Percentiles rank a stretch among this genome's conserved stretches.
phyloP scores from a whole-genome alignment of 2,113 vertebrate genomes.

The Mastomys natalensis region DNA sequence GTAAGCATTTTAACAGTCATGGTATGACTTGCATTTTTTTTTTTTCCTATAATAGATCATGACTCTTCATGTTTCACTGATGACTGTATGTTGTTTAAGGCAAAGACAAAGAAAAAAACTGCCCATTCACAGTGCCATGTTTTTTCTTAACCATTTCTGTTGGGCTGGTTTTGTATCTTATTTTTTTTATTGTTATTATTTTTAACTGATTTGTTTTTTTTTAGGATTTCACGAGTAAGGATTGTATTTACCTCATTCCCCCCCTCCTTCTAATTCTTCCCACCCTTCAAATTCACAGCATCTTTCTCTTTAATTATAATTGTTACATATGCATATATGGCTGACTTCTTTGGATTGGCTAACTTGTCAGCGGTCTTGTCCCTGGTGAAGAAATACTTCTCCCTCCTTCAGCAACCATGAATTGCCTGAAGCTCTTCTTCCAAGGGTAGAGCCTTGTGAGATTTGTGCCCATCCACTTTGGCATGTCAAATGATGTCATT shows the following conservation, averaged over 20 bases:
- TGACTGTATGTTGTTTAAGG: neutral
- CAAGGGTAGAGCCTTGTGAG: neutral
- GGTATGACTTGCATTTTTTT: neutral
- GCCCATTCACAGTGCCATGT: neutral
- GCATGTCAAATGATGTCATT: neutral
- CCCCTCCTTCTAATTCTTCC: neutral
- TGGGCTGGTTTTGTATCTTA: neutral
- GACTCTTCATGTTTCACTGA: neutral
- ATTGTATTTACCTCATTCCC: neutral
- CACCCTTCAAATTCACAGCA: neutral
- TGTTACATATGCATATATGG: neutral
- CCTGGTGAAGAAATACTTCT: neutral
- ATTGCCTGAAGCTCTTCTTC: neutral
- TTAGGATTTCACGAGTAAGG: neutral
- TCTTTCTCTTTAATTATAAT: neutral
- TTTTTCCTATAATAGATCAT: neutral
- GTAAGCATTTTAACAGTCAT: neutral
- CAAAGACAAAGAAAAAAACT: no score
- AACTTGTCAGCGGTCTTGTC: neutral
- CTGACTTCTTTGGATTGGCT: neutral
- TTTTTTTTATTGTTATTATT: neutral
- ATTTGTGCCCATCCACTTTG: neutral
- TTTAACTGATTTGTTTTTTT: neutral
- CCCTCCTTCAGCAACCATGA: neutral
- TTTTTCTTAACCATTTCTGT: neutral